Conservation (phyloP, 2,113 vertebrate species). For the Emydocephalus ijimae region DNA sequence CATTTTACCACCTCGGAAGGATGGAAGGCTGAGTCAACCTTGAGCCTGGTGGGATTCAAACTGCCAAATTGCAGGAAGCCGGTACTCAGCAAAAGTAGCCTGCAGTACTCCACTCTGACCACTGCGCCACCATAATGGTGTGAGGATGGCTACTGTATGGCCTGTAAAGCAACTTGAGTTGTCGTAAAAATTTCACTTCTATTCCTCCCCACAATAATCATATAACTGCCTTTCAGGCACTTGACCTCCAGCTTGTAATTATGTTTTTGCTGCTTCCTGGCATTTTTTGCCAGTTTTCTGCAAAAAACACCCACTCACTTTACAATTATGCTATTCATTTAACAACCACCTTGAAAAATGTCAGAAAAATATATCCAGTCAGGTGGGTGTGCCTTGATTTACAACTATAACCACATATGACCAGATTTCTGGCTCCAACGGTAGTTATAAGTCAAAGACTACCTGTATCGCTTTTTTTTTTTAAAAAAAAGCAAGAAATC, state of each 20-base stretch:
- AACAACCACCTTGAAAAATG: neutral
- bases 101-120: too few relatives aligned
- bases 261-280: neutral
- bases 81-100: too few relatives aligned
- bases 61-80: too few relatives aligned
- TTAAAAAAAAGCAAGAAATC: too few relatives aligned
- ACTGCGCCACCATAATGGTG: neutral
- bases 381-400: neutral
- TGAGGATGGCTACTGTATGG: neutral
- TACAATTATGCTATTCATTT: neutral
- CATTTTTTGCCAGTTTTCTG: neutral
- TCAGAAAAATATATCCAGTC: neutral
- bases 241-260: neutral
- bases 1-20: too few relatives aligned
- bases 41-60: too few relatives aligned
- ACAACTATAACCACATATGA: neutral
- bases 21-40: too few relatives aligned
- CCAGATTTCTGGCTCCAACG: neutral
- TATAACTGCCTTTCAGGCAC: neutral
- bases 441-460: neutral
- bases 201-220: neutral
- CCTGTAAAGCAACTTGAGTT: neutral
- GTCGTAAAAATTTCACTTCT: too few relatives aligned
- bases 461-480: neutral
- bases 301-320: neutral